Conservation (phyloP, 2,113 vertebrate species). For the Phaethon lepturus region DNA sequence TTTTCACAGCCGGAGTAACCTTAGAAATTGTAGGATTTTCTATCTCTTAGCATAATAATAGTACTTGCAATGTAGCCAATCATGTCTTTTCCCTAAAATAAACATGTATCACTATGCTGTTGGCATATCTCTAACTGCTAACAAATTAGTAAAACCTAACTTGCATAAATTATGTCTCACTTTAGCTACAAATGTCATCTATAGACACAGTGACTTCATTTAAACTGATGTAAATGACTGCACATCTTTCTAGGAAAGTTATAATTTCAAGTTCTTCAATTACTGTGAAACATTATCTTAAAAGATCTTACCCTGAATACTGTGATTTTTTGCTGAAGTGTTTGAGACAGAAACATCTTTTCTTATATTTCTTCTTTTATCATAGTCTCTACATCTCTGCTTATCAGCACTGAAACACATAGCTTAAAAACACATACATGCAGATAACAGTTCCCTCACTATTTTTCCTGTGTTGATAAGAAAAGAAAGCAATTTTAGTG, state of each 20-base stretch:
- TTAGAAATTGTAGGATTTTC: neutral
- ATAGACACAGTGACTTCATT: neutral
- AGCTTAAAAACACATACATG: slow-evolving; percentile 6
- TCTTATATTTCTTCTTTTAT: slow-evolving; percentile 37
- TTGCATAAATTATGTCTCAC: neutral
- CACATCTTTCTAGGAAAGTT: slow-evolving; percentile 3
- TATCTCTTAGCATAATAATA: neutral
- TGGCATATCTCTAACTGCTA: neutral
- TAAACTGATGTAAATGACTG: slow-evolving; percentile 16
- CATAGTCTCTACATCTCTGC: neutral
- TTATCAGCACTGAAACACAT: slow-evolving; percentile 43
- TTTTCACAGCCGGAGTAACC: neutral
- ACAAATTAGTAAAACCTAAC: slow-evolving; percentile 12
- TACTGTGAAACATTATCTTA: neutral
- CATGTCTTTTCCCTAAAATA: neutral
- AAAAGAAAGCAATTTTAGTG: slow-evolving; percentile 13
- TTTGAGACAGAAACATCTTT: slow-evolving; percentile 8
- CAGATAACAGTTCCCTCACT: neutral
- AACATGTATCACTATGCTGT: neutral
- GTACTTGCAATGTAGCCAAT: neutral
- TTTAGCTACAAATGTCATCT: neutral
- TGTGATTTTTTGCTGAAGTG: neutral
- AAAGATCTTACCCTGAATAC: slow-evolving; percentile 35
- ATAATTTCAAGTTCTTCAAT: slow-evolving; percentile 34
- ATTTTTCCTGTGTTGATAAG: slow-evolving; percentile 25